phyloP scores from a whole-genome alignment of 1,140 invertebrate species.

The Coenobita brevimanus region DNA sequence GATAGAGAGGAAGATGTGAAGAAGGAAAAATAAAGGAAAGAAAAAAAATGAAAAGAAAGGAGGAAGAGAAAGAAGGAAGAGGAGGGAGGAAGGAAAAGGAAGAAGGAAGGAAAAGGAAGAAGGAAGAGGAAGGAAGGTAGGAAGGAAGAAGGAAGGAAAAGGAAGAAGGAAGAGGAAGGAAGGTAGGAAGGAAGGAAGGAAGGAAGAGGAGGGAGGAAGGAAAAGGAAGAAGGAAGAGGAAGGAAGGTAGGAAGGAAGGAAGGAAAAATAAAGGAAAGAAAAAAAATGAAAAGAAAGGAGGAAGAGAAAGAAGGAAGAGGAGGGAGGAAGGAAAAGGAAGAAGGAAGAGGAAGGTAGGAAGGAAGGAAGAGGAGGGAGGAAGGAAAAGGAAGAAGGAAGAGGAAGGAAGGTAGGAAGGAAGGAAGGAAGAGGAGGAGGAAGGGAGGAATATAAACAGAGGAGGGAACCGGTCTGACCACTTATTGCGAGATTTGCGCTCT shows the following conservation, averaged over 20 bases:
- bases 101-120: neutral
- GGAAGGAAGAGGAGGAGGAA: neutral
- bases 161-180: neutral
- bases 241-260: neutral
- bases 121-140: neutral
- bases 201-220: neutral
- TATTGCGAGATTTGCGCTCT: too few species aligned
- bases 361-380: neutral
- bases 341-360: neutral
- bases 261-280: neutral
- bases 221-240: neutral
- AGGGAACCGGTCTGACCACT: too few species aligned
- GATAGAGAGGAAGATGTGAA: neutral
- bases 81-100: neutral
- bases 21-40: neutral
- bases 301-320: neutral
- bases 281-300: neutral
- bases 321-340: neutral
- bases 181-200: neutral
- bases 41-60: neutral
- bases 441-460: too few species aligned
- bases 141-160: neutral
- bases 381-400: slow-evolving; percentile 1
- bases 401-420: too few species aligned
- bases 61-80: neutral